Evolutionary conservation across 1,140 invertebrate species (phyloP).

Genomic region (Pogonomyrmex barbatus): DNA sequence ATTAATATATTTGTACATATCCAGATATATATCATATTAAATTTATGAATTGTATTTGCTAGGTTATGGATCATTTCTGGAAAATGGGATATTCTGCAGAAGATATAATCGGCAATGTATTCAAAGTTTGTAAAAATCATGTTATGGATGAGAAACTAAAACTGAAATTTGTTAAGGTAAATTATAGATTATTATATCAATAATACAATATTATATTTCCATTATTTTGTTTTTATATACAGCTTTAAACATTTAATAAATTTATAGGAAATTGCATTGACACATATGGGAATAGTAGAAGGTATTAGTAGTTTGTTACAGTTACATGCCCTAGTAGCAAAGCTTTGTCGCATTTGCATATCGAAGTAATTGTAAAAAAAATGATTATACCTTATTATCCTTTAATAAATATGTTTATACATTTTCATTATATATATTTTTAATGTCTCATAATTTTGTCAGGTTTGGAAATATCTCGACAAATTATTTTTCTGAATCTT

Average conservation of each 20-base stretch:
- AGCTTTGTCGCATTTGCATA: conserved; percentile 88
- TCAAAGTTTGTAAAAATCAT: conserved; percentile 96
- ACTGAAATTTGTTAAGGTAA: conserved; percentile 94
- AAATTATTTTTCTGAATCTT: conserved; percentile 12
- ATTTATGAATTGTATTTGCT: conserved; percentile 46
- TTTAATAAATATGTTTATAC: conserved; percentile 59
- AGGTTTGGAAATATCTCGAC: not conserved
- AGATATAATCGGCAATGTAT: conserved; percentile 98
- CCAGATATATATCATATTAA: not conserved
- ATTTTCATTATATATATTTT: conserved; percentile 59
- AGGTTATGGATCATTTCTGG: conserved; percentile 95
- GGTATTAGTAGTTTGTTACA: conserved; percentile 96
- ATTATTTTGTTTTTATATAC: not conserved
- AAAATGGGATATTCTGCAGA: conserved; percentile 97
- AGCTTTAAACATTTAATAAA: conserved; percentile 58
- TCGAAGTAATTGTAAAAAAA: conserved; percentile 34
- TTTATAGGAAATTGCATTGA: conserved; percentile 95
- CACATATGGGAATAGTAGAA: conserved; percentile 96
- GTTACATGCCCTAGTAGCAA: conserved; percentile 94
- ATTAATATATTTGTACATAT: not conserved
- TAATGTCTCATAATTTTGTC: conserved; percentile 43
- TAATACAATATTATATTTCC: not conserved
- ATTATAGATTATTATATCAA: not conserved
- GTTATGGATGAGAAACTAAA: conserved; percentile 93
- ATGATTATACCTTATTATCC: conserved; percentile 1